Evolutionary conservation across 2,113 vertebrate genomes (phyloP).

Genomic region (Cepphus grylle): DNA sequence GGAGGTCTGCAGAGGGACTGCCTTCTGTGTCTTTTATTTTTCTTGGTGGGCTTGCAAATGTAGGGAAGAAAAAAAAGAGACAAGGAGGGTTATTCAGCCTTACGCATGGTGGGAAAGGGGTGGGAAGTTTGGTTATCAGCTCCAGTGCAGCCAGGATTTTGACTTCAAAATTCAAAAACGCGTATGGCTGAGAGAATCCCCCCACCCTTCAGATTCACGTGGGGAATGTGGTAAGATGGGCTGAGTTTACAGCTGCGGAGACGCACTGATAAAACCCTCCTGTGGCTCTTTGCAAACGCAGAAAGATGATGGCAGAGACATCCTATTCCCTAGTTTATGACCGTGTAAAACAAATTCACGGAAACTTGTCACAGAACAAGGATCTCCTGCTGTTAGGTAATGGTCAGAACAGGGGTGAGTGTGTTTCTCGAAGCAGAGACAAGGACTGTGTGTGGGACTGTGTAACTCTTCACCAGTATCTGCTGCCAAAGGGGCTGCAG

Average conservation of each 20-base stretch:
- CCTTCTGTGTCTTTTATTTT: neutral
- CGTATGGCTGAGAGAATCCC: neutral
- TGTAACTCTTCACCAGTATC: neutral
- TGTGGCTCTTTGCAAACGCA: neutral
- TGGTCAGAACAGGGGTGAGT: neutral
- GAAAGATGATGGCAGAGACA: neutral
- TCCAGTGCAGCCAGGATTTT: neutral
- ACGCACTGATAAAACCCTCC: neutral
- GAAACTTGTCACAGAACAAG: neutral
- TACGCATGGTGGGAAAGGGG: neutral
- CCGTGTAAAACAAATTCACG: neutral
- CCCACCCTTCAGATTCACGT: rapidly evolving
- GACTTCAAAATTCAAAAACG: neutral
- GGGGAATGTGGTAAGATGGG: rapidly evolving
- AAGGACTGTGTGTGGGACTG: neutral
- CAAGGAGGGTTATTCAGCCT: neutral
- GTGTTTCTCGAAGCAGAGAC: neutral
- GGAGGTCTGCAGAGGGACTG: neutral
- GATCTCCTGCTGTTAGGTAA: neutral
- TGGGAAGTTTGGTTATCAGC: neutral
- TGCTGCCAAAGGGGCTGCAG: neutral
- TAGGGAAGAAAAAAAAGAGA: neutral
- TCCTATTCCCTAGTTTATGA: neutral
- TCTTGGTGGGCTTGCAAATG: neutral
- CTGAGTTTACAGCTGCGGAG: neutral